Base-by-base conservation (phyloP, 2,888 invertebrate species). In the Hemithea aestivaria region DNA sequence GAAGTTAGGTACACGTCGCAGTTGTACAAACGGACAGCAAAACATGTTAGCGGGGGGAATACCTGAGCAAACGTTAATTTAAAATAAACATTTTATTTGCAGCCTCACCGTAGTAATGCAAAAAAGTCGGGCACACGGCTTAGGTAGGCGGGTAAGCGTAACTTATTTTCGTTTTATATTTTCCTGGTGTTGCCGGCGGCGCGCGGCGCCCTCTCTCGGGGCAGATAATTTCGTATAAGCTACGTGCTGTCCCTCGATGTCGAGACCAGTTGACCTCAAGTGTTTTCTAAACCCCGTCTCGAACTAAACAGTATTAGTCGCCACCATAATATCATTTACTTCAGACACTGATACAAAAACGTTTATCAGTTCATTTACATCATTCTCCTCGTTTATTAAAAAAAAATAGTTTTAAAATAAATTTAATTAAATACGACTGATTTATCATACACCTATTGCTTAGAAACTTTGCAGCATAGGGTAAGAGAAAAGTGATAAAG, bases 91-190 rank as follows among this genome's bases (percentile, higher is more conserved):
- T 71, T 74, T 68, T 73, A 69, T 71, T 72, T 61, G 58, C 56
- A 59, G 60, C 58, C 63, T 59, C 69, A 64, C 58, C 59, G 63
- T 62, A 67, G 70, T 68, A 68, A 70, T 67, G 66, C 64, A 67
- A 72, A 73, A 67, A 68, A 60, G 55, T 57, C 58, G 42, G 62
- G 62, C 61, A 55, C 60, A 54, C 61, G 69, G 73, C 67, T 75
- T 68, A 73, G 72, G 27, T 41, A 42, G 51, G 43, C 45, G 36
- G 41, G 71, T 60, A 65, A 66, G 68, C 67, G 70, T 72, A 73
- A 75, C 66, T 74, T 81, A 75, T 80, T 78, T 75, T 76, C 73
- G 66, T 79, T 80, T 80, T 78, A 75, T 75, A 73, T 80, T 78
- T 78, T 71, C 69, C 67, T 67, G 50, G 60, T 66, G 68, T 59